Conservation (phyloP, 2,113 vertebrate genomes). For the Astur gentilis region DNA sequence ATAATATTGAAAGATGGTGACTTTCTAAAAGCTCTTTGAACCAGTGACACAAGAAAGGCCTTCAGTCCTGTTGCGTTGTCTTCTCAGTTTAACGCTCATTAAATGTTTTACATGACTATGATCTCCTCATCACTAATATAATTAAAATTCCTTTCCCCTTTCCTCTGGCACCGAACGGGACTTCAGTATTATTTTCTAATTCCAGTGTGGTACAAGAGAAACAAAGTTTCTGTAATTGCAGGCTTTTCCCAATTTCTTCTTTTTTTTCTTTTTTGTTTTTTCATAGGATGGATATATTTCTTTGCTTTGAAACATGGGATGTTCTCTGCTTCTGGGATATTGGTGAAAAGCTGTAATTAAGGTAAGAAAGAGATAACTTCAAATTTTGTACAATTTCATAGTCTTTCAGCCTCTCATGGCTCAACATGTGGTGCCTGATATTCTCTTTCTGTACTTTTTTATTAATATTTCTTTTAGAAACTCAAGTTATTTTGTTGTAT, state of each 20-base stretch:
- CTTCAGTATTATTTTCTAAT: neutral
- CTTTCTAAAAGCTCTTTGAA: neutral
- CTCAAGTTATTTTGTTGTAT: neutral
- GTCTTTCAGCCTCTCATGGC: neutral
- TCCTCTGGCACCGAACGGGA: neutral
- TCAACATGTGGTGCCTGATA: neutral
- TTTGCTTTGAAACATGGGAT: neutral
- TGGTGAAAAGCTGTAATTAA: slow-evolving; percentile 41
- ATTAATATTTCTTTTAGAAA: neutral
- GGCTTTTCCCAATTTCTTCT: neutral
- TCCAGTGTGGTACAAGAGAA: neutral
- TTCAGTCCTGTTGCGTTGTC: neutral
- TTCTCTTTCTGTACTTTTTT: neutral
- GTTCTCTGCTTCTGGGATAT: neutral
- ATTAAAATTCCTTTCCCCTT: neutral
- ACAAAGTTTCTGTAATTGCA: neutral
- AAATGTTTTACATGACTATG: neutral
- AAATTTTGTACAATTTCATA: neutral
- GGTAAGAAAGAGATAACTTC: slow-evolving; percentile 50
- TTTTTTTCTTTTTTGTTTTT: neutral
- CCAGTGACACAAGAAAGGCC: neutral
- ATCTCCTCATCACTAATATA: neutral
- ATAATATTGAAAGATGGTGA: neutral
- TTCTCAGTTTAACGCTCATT: neutral
- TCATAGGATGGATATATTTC: slow-evolving; percentile 14